Base-by-base conservation (phyloP, 1,140 invertebrate species). In the Asbolus verrucosus region DNA sequence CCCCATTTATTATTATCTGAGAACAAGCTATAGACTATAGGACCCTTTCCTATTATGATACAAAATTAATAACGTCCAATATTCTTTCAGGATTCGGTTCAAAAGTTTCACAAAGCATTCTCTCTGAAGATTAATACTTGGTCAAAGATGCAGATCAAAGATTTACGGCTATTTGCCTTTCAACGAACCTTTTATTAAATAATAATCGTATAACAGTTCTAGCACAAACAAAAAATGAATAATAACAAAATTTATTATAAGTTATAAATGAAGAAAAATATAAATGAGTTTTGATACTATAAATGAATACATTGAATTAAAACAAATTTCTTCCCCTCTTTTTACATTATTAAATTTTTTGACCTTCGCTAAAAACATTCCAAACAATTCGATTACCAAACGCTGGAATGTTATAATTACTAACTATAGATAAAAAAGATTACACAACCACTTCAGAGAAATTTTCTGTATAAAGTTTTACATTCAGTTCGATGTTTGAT, bases 131-230 rank as follows among this genome's bases (percentile, higher is more conserved):
- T 54, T 54, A 27, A 54, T 54, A 54, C 46, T 54, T 54, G 46
- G 46, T 54, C 46, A 54, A 54, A 54, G 46, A 54, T 54, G 46
- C 11, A 54, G 46, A 54, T 54, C 46, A 54, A 54, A 54, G 46
- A 54, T 54, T 54, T 21, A 54, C 46, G 46, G 46, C 46, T 54
- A 54, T 54, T 54, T 54, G 46, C 46, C 21, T 27, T 21, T 27
- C 19, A 54, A 54, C 46, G 9, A 30, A 54, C 18, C 46, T 54
- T 54, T 54, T 54, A 54, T 54, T 54, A 54, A 54, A 54, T 54
- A 54, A 54, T 54, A 54, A 54, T 13, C 46, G 46, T 13, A 54
- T 27, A 54, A n/a, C 46, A 27, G 19, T 31, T 30, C 24, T 5
- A 54, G 19, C 21, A 27, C 21, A 30, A 16, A 54, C 46, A 54